phyloP scores from a whole-genome alignment of 1,140 invertebrate species.

The Linepithema humile region DNA sequence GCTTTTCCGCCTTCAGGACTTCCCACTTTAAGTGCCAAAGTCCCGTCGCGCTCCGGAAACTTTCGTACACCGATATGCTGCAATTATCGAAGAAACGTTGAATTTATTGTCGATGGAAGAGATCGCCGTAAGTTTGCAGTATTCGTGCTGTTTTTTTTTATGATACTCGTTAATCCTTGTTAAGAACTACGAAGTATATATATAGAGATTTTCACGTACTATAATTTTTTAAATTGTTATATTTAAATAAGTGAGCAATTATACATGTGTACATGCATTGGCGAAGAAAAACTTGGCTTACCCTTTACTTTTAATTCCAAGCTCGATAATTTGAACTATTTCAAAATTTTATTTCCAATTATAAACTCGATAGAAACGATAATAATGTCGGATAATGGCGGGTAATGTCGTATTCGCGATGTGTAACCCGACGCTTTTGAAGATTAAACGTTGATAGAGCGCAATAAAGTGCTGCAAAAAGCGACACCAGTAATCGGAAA shows the following conservation, averaged over 20 bases:
- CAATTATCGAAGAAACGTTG: slow-evolving; percentile 36
- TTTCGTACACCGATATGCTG: slow-evolving; percentile 36
- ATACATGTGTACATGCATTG: no score
- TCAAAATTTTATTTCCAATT: neutral
- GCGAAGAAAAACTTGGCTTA: neutral
- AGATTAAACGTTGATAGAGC: slow-evolving; percentile 31
- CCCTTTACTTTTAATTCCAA: neutral
- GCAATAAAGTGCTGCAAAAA: slow-evolving; percentile 3
- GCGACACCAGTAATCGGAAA: slow-evolving; percentile 39
- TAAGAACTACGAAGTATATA: neutral
- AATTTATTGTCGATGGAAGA: slow-evolving; percentile 31
- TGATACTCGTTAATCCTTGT: neutral
- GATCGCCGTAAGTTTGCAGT: neutral
- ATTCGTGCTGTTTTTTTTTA: no score
- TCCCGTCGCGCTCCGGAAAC: slow-evolving; percentile 13
- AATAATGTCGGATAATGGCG: no score
- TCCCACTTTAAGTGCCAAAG: slow-evolving; percentile 18
- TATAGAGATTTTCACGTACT: neutral
- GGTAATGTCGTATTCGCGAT: neutral
- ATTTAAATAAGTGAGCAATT: neutral
- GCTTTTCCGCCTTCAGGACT: neutral
- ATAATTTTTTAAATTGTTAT: no score
- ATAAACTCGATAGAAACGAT: neutral
- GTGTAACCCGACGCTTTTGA: neutral
- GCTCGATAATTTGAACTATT: neutral